Evolutionary conservation across 2,888 invertebrate species (phyloP).

Genomic region (Acholoe squamosa): DNA sequence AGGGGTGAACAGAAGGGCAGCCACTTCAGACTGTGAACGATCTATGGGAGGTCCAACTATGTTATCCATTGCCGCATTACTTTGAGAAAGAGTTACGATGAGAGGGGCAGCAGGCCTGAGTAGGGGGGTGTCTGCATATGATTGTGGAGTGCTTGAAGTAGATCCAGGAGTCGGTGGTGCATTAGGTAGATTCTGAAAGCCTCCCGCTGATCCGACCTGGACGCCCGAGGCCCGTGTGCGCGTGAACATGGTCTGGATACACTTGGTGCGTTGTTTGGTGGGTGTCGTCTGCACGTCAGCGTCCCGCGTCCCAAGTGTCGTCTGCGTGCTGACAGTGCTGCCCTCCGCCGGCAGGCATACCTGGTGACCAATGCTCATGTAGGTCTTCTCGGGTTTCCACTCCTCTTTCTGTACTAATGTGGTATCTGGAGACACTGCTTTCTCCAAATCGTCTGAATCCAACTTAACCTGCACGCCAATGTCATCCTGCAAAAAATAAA

Average conservation of each 20-base stretch:
- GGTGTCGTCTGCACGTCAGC: not conserved
- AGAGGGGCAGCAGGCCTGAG: too few relatives aligned
- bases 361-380: slow-evolving; percentile 10
- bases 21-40: too few relatives aligned
- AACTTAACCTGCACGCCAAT: not conserved
- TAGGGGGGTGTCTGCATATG: not conserved
- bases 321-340: not conserved
- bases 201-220: not conserved
- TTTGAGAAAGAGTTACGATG: too few relatives aligned
- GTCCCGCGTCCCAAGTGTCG: not conserved
- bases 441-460: not conserved
- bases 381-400: slow-evolving; percentile 6
- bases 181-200: too few relatives aligned
- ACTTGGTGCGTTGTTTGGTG: not conserved
- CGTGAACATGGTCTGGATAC: not conserved
- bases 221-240: not conserved
- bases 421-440: not conserved
- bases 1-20: too few relatives aligned
- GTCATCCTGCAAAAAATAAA: not conserved
- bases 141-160: not conserved
- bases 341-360: not conserved
- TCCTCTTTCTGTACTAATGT: not conserved
- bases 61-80: too few relatives aligned
- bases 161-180: not conserved
- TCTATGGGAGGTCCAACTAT: too few relatives aligned